Evolutionary conservation across 2,888 invertebrate genomes (phyloP), one percentile per base, ranked within the genome.

Genomic region (Chymomyza caudatula): DNA sequence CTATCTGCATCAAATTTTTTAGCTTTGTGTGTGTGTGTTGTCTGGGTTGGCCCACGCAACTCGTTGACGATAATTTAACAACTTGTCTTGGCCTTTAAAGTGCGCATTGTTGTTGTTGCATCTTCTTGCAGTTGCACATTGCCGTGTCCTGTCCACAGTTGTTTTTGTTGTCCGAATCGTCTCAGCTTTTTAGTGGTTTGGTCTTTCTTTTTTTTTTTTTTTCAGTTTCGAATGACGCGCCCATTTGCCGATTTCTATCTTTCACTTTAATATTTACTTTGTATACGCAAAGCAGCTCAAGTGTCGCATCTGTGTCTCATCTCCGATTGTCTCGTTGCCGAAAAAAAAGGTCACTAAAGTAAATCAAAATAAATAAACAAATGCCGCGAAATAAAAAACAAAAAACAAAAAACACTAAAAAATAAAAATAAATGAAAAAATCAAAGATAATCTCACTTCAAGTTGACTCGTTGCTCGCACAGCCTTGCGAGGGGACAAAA

Each of bases 351-450:
- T 70, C 55, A 63, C 57, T 47, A 49, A 63, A 73, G 68, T 74
- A 74, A 85, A 79, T 78, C 74, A 72, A 77, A 69, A 57, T 60
- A 72, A 71, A 72, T 57, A 78, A 74, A 76, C 53, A 76, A 85
- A 82, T 75, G 73, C 80, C 85, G 75, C 75, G 22, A 17, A 47
- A 11, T 15, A 17, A 17, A 15, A 47, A 17, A 17, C 44, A 17
- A 47, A 37, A 37, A 37, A 37, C 4, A 37, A 37, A 37, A 37
- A 47, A 5, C 23, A 53, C 44, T 52, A 51, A 20, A 63, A 47
- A 47, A 17, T 47, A 13, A 47, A 47, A 47, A 47, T 17, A 15
- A 15, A 44, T 11, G 13, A 47, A 47, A 47, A 47, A 19, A 47
- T 47, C 47, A 47, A 47, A 19, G 47, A 47, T 47, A 47, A 19